These are phyloP conservation scores for Gymnodraco acuticeps DNA, from an alignment of 2,797 vertebrate genomes.

Conservation along the genomic window DNA sequence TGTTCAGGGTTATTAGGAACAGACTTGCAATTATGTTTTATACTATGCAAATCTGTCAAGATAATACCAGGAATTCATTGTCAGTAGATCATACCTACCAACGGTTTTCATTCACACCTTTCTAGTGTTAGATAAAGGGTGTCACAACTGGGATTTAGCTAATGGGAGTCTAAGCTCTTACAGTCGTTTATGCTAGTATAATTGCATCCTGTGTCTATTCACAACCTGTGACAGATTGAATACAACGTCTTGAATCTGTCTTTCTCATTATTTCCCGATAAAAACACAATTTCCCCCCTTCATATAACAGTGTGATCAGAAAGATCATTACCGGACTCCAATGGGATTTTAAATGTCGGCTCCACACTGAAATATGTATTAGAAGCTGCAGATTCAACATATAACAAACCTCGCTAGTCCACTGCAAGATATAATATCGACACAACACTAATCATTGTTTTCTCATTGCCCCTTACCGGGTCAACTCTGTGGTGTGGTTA, in stretches of 20 bases:
- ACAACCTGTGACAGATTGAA: neutral
- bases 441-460: constrained; percentile 12
- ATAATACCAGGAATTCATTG: neutral
- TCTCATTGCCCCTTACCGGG: neutral
- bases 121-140: neutral
- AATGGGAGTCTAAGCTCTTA: neutral
- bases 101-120: neutral
- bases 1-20: constrained; percentile 7
- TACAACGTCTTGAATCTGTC: neutral
- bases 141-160: neutral
- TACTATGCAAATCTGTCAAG: constrained; percentile 22
- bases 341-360: constrained; percentile 28
- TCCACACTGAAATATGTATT: constrained; percentile 23
- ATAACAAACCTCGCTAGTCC: neutral
- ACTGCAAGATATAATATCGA: constrained; percentile 13
- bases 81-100: neutral
- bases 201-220: neutral
- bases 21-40: constrained; percentile 3
- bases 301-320: constrained; percentile 16
- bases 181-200: neutral
- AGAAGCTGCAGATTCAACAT: neutral
- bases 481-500: too few relatives aligned
- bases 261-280: neutral
- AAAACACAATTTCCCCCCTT: constrained; percentile 15
- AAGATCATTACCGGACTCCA: constrained; percentile 35